Evolutionary conservation across 1,140 invertebrate species (phyloP).

Genomic region (Radopholus similis): DNA sequence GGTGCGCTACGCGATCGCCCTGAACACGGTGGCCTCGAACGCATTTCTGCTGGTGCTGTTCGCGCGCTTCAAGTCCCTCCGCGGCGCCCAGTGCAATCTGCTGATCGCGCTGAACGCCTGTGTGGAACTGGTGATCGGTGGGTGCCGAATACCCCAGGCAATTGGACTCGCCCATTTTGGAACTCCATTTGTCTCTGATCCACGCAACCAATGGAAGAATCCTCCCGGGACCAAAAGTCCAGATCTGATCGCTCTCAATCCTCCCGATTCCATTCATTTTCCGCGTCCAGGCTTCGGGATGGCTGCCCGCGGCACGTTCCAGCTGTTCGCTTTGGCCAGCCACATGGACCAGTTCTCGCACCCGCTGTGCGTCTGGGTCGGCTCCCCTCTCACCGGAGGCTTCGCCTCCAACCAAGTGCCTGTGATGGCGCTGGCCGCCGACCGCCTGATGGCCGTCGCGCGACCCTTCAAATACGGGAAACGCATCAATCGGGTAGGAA

Average conservation of each 20-base stretch:
- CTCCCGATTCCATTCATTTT: background rate
- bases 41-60: background rate
- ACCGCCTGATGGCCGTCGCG: background rate
- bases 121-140: background rate
- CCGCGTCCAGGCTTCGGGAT: background rate
- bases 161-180: too few species aligned
- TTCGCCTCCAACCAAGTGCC: conserved; percentile 1
- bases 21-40: background rate
- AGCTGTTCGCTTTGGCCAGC: background rate
- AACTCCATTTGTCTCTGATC: too few species aligned
- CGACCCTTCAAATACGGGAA: conserved; percentile 1
- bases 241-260: too few species aligned
- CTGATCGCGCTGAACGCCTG: background rate
- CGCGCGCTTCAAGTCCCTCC: background rate
- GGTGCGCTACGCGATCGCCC: background rate
- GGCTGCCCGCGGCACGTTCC: background rate
- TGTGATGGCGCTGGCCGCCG: background rate
- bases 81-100: conserved; percentile 3
- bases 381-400: background rate
- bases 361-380: background rate
- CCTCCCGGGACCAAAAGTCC: too few species aligned
- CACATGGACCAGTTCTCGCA: background rate
- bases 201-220: too few species aligned
- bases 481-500: background rate
- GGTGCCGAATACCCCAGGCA: background rate